phyloP scores from a whole-genome alignment of 1,140 invertebrate genomes.

The Nymphalis io region DNA sequence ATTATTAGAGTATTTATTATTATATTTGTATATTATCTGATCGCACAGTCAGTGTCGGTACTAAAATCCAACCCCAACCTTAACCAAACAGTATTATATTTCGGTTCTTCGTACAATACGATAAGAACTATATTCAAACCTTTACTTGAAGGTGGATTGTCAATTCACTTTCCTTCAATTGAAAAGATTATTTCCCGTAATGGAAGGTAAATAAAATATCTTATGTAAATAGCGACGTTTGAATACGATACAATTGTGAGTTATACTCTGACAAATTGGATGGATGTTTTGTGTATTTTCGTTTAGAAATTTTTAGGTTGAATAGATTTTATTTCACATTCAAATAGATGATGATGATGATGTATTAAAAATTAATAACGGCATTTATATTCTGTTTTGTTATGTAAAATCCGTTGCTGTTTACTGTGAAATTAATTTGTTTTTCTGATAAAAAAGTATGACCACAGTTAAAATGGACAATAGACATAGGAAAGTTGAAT shows the following conservation, averaged over 20 bases:
- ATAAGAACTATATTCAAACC: slow-evolving; percentile 9
- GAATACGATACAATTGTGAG: slow-evolving; percentile 46
- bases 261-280: slow-evolving; percentile 52
- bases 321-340: slow-evolving; percentile 17
- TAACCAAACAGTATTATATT: too few species aligned
- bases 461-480: too few species aligned
- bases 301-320: slow-evolving; percentile 32
- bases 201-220: slow-evolving; percentile 52
- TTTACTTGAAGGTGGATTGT: slow-evolving; percentile 16
- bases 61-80: too few species aligned
- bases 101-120: background rate
- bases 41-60: background rate
- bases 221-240: slow-evolving; percentile 52
- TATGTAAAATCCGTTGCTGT: too few species aligned
- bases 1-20: too few species aligned
- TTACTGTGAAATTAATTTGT: too few species aligned
- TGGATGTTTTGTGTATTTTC: slow-evolving; percentile 50
- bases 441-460: too few species aligned
- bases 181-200: slow-evolving; percentile 46
- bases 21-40: background rate
- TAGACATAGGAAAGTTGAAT: too few species aligned
- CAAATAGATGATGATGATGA: too few species aligned
- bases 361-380: too few species aligned
- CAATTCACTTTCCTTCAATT: slow-evolving; percentile 49
- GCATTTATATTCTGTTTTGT: too few species aligned